Conservation (phyloP, 2,113 vertebrate species). For the Dissostichus mawsoni region DNA sequence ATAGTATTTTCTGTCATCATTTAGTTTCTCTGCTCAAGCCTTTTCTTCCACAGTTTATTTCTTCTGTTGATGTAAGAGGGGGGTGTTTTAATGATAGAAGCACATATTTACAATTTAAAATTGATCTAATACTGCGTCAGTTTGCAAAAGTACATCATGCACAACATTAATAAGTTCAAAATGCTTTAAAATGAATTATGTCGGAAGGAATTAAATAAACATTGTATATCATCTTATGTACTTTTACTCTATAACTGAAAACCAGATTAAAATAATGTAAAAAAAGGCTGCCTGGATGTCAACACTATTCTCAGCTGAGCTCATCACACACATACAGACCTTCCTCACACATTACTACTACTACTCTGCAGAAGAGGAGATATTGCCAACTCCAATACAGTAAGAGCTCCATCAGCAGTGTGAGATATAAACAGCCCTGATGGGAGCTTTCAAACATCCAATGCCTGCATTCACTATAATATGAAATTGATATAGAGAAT, state of each 20-base stretch:
- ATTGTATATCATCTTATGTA: background rate
- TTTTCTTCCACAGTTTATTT: too few species aligned
- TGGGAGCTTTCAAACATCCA: slow-evolving; percentile 13
- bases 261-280: background rate
- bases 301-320: background rate
- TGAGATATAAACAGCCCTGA: slow-evolving; percentile 13
- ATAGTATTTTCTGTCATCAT: too few species aligned
- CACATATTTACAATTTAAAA: too few species aligned
- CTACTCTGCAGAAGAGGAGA: slow-evolving; percentile 2
- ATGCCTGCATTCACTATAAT: slow-evolving; percentile 9
- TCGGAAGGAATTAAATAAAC: too few species aligned
- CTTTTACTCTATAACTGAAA: slow-evolving; percentile 2
- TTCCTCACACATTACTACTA: background rate
- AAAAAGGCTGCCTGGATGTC: background rate
- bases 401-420: slow-evolving; percentile 13
- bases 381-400: background rate
- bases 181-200: too few species aligned
- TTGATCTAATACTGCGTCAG: too few species aligned
- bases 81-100: too few species aligned
- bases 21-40: too few species aligned
- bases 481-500: background rate
- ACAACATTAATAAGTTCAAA: too few species aligned
- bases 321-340: background rate
- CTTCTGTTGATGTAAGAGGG: too few species aligned
- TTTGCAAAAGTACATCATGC: too few species aligned